Percentiles rank a stretch among this genome's conserved stretches.
phyloP scores from a whole-genome alignment of 53 echinoderm and acorn worm genomes.

The Henricia sp. region DNA sequence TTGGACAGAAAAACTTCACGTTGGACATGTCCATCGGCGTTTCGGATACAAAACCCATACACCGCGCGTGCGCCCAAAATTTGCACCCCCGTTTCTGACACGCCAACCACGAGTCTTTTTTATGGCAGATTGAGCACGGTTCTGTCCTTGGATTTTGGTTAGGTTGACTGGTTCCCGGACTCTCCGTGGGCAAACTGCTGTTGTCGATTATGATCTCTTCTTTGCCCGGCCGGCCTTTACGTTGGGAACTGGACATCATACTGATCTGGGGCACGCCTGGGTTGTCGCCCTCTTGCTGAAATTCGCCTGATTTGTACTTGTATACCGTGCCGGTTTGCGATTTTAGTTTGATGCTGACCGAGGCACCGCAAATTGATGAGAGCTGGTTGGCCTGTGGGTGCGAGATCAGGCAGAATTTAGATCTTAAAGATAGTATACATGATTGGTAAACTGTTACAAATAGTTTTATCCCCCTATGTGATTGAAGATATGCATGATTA shows the following conservation, averaged over 20 bases:
- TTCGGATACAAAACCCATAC: constrained; percentile 33
- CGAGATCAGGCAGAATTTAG: background rate
- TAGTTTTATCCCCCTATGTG: too few species aligned
- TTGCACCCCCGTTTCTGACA: constrained; percentile 45
- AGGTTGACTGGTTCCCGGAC: background rate
- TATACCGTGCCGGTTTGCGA: constrained; percentile 30
- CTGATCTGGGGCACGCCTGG: constrained; percentile 38
- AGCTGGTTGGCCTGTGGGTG: constrained; percentile 44
- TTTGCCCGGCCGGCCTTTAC: constrained; percentile 20
- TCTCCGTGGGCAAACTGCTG: background rate
- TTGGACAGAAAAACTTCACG: constrained; percentile 56
- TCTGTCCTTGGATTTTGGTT: constrained; percentile 14
- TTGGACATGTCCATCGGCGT: constrained; percentile 49
- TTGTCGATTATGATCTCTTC: background rate
- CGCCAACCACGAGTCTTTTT: constrained; percentile 30
- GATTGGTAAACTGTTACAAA: too few species aligned
- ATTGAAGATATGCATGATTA: too few species aligned
- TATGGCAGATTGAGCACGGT: constrained; percentile 48
- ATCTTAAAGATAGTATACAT: too few species aligned
- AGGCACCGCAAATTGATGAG: constrained; percentile 52
- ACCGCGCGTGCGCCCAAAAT: constrained; percentile 49
- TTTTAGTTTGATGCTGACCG: constrained; percentile 48
- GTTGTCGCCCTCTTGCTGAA: constrained; percentile 36
- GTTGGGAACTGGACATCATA: background rate
- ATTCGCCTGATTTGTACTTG: constrained; percentile 45